Evolutionary conservation across 2,113 vertebrate genomes (phyloP), one percentile per base, ranked within the genome.

Genomic region (Dasyurus viverrinus): DNA sequence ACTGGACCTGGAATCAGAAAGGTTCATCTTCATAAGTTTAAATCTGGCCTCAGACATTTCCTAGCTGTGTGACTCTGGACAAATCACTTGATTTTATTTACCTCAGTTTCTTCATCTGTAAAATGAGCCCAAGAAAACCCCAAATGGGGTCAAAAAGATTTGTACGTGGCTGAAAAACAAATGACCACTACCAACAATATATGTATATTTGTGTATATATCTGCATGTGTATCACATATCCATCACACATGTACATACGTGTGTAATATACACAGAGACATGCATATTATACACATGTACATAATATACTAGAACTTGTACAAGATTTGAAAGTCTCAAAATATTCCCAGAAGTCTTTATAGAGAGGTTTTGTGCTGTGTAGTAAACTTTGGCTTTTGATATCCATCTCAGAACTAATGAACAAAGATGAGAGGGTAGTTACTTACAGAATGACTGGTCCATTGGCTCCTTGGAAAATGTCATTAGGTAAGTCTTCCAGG

Each of bases 371-470:
- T 27, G 42, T 84, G n/a, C n/a, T 84, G 2, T 84, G 16, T 42
- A 92, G 94, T 57, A 89, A 94, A 91, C 91, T 42, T 42, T n/a
- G 46, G 90, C n/a, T 2, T 93, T 84, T 27, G 16, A 54, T 90
- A 89, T 10, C 24, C 27, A 5, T 47, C 9, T 94, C 89, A 48
- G 30, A 94, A 96, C 25, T 94, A 54, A 94, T 94, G 23, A 19
- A 60, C 19, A 23, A 2, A 22, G 90, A 84, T 89, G 91, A 0
- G 0, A 30, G 26, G 27, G 52, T 93, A 96, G 90, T 96, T 99
- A 99, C 99, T 99, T 99, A 99, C 99, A 99, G 98, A 98, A 99
- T 98, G 96, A 99, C 60, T 3, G 99, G 99, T 94, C 99, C 99
- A 96, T 98, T 99, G 96, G 99, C 99, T 99, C 99, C 99, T 42